Evolutionary conservation across 2,797 vertebrate genomes (phyloP), one percentile per base, ranked within the genome.

Genomic region (Nothura maculosa): DNA sequence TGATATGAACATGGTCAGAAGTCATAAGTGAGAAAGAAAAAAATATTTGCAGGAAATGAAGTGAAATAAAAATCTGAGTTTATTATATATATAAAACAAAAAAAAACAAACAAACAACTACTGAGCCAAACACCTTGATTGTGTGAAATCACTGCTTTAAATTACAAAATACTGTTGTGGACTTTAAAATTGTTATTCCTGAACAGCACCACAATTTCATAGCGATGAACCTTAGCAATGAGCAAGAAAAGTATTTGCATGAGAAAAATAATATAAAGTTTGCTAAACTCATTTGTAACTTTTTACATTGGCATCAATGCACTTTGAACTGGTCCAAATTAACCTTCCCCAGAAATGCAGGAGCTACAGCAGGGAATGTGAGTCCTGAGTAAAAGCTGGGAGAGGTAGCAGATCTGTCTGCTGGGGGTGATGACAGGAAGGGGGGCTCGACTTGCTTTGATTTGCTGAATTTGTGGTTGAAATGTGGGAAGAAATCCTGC

Each of bases 1-100:
- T 93, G 72, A 84, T 67, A 86, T 90, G 61, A 62, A 85, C 50
- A 66, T 8, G 32, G 42, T 54, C 40, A 89, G 64, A 78, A 80
- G 55, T 81, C 61, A 90, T 43, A 94, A 90, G 66, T 22, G n/a
- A 63, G 92, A 93, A 95, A 89, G 24, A 89, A 72, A 75, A 10
- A 81, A 38, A 21, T 81, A 90, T 90, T 92, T 95, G 78, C 60
- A 89, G 92, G 76, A 83, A 93, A 95, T 87, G 20, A 82, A 84
- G 76, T 74, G 40, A 85, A 92, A 83, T 52, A 78, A 93, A 93
- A 87, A 27, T 63, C 24, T 85, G 48, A 43, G 27, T 55, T 55
- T 55, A 54, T 70, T 25, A 36, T 20, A 48, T 22, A 12, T 48
- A 13, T 48, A 48, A 48, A 48, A 48, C 47, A 48, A 48, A 48